A percentile compares a stretch with the other conserved stretches of the same genome.
phyloP scores from a whole-genome alignment of 2,113 vertebrate genomes.

The Corythaixoides concolor region DNA sequence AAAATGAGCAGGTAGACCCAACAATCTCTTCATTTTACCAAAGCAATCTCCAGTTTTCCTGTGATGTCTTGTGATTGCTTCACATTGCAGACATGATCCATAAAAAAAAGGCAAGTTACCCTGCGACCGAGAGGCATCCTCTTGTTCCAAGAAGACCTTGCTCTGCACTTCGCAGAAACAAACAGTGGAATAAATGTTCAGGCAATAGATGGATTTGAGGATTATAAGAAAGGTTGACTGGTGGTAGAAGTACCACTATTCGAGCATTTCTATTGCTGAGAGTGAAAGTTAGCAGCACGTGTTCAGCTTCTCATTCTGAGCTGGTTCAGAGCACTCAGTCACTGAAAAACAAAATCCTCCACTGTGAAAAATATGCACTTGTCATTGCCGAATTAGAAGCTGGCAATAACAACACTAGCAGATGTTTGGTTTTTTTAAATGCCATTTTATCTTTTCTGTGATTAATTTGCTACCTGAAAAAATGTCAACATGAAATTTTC shows the following conservation, averaged over 20 bases:
- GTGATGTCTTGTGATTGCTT: background rate
- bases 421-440: background rate
- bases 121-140: fast-evolving
- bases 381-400: background rate
- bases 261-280: background rate
- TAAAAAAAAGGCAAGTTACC: background rate
- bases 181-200: background rate
- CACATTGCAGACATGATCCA: background rate
- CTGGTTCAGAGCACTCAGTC: background rate
- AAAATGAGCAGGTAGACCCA: background rate
- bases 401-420: background rate
- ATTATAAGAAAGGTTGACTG: background rate
- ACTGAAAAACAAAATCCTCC: background rate
- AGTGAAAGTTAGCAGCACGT: background rate
- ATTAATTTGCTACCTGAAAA: constrained; percentile 10
- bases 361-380: background rate
- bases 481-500: background rate
- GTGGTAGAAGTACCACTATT: background rate
- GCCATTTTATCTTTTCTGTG: background rate
- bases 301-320: background rate
- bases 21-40: background rate
- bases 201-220: background rate
- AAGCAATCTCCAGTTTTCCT: background rate
- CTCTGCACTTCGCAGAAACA: background rate
- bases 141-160: background rate